Evolutionary conservation across 2,888 invertebrate genomes (phyloP), one percentile per base, ranked within the genome.

Genomic region (Pachydiplax longipennis): DNA sequence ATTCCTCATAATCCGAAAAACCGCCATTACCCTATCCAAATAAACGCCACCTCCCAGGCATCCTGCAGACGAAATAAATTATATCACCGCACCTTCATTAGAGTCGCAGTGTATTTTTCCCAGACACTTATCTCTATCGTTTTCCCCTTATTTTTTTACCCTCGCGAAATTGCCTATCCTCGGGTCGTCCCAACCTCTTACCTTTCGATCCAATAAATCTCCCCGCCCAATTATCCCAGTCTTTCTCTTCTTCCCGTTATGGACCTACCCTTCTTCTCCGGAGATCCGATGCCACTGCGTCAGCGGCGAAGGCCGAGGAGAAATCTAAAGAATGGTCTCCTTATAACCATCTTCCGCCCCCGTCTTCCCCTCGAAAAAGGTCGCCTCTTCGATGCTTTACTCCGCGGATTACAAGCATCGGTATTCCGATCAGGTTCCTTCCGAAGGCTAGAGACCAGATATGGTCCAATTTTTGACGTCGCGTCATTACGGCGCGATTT

Each of bases 201-300:
- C 65, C 65, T 25, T 25, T 12, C 65, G 18, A 65, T 65, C 65
- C 65, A 65, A 65, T 65, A 65, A 65, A 65, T 65, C 65, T 65
- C 65, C 25, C 65, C 25, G 35, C 87, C 87, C 87, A 87, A 87
- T 87, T 87, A 87, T 61, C 35, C 37, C 35, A 61, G 61, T 87
- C 35, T 61, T 5, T 61, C 65, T 61, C 87, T 48, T 37, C 87
- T 35, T 61, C 87, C 87, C 87, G 87, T 87, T 87, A 87, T 87
- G 87, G 87, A 61, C 87, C 87, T 65, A 65, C 65, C 65, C 65
- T 48, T 48, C 65, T 25, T 65, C 65, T 18, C 6, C 65, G 65
- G 65, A 18, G 65, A 65, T n/a, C 65, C 65, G 25, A 65, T 65
- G 65, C 65, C 65, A 22, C 61, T 61, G 61, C 61, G 61, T 61